Conservation (phyloP, 1,140 invertebrate genomes). For the Lepidurus arcticus region DNA sequence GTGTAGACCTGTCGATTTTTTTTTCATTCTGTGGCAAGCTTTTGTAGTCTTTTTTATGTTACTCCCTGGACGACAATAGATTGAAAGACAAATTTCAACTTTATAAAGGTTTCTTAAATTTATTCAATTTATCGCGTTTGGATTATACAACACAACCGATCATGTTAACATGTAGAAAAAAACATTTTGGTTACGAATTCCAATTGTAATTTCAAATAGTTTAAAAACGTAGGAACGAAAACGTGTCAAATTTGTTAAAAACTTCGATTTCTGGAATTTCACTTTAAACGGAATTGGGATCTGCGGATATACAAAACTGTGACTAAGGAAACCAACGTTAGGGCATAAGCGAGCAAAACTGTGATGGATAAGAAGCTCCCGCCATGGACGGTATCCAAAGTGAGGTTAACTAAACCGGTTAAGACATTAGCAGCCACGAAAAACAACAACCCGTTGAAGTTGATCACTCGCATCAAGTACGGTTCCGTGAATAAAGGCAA, state of each 20-base stretch:
- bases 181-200: no score
- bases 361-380: conserved; percentile 47
- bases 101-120: background rate
- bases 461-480: conserved; percentile 58
- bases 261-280: background rate
- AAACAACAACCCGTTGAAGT: conserved; percentile 67
- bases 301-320: background rate
- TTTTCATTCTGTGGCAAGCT: background rate
- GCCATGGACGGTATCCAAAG: conserved; percentile 55
- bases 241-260: background rate
- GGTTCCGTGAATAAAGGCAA: conserved; percentile 45
- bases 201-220: no score
- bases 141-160: background rate
- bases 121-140: no score
- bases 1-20: conserved; percentile 4
- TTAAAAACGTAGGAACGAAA: background rate
- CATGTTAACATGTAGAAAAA: background rate
- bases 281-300: conserved; percentile 7
- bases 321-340: background rate
- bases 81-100: background rate
- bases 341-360: conserved; percentile 52
- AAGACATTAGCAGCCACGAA: conserved; percentile 72
- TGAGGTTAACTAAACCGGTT: conserved; percentile 71
- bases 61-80: conserved; percentile 1
- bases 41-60: conserved; percentile 21